phyloP scores from a whole-genome alignment of 2,888 invertebrate genomes.

The Terebella lapidaria region DNA sequence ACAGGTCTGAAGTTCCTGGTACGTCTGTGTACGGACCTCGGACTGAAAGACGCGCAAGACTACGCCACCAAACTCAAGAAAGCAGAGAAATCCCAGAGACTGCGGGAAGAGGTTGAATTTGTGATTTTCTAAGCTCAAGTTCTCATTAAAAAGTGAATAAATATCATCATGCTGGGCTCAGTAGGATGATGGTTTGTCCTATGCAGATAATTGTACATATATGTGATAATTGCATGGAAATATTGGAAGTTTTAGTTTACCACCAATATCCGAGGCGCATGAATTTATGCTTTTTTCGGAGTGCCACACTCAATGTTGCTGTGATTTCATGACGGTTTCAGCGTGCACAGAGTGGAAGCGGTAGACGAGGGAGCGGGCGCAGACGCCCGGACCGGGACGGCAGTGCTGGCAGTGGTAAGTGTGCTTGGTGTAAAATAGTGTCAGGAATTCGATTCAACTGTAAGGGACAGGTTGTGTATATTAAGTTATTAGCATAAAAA shows the following conservation, averaged over 20 bases:
- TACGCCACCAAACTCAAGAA: constrained; percentile 81
- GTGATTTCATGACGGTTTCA: too few relatives aligned
- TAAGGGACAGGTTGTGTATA: not conserved
- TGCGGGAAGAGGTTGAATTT: constrained; percentile 52
- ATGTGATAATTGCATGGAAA: too few relatives aligned
- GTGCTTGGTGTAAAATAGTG: not conserved
- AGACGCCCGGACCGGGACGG: constrained; percentile 16
- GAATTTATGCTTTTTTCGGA: too few relatives aligned
- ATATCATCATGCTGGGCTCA: too few relatives aligned
- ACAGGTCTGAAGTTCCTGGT: constrained; percentile 77
- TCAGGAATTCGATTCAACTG: not conserved
- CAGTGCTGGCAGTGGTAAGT: constrained; percentile 27
- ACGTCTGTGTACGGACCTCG: constrained; percentile 82
- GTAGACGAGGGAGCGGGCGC: constrained; percentile 44
- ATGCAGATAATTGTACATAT: not conserved
- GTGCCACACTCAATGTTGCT: too few relatives aligned
- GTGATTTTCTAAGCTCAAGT: too few relatives aligned
- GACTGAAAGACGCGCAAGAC: constrained; percentile 80
- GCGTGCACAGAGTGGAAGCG: constrained; percentile 47
- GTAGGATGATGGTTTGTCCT: too few relatives aligned
- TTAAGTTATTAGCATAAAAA: too few relatives aligned
- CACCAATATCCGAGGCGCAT: too few relatives aligned
- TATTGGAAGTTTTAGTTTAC: too few relatives aligned
- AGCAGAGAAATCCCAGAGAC: constrained; percentile 57
- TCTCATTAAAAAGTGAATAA: too few relatives aligned